These are phyloP conservation scores for Siphonodentalium dalli DNA, from an alignment of 2,888 invertebrate genomes.

Conservation along the genomic window DNA sequence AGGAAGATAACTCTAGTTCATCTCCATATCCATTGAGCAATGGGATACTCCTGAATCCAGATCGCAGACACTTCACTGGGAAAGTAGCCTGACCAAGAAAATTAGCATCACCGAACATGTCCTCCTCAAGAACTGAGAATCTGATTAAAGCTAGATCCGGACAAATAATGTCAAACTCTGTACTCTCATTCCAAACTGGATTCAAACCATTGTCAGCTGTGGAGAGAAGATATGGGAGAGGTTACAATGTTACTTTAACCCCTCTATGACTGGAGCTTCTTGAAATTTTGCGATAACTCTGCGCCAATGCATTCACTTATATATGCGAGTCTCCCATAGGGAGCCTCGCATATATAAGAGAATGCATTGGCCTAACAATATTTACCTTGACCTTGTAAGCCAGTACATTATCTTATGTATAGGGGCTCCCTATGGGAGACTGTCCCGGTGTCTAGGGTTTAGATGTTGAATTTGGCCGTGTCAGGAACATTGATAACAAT, in stretches of 20 bases:
- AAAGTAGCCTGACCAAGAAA: constrained; percentile 96
- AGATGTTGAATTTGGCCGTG: too few relatives aligned
- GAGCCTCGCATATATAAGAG: too few relatives aligned
- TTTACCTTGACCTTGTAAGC: too few relatives aligned
- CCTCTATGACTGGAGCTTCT: neutral
- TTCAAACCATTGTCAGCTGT: constrained; percentile 75
- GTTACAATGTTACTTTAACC: neutral
- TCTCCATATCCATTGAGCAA: constrained; percentile 90
- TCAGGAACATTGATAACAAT: too few relatives aligned
- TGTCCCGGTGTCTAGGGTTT: too few relatives aligned
- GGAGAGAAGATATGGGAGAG: constrained; percentile 12
- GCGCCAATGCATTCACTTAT: too few relatives aligned
- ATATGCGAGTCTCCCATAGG: too few relatives aligned
- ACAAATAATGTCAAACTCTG: constrained; percentile 70
- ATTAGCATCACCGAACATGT: constrained; percentile 96
- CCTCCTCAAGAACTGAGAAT: constrained; percentile 76
- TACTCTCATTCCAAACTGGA: constrained; percentile 67
- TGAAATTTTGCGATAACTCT: neutral
- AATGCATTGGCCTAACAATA: too few relatives aligned
- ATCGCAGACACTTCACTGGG: constrained; percentile 72
- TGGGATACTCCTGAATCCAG: constrained; percentile 82
- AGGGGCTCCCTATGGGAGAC: too few relatives aligned
- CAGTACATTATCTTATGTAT: too few relatives aligned
- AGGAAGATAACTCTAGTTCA: constrained; percentile 87
- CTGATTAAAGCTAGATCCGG: constrained; percentile 70